These are phyloP conservation scores for Gavialis gangeticus DNA, from an alignment of 2,113 vertebrate species.

Conservation along the genomic window DNA sequence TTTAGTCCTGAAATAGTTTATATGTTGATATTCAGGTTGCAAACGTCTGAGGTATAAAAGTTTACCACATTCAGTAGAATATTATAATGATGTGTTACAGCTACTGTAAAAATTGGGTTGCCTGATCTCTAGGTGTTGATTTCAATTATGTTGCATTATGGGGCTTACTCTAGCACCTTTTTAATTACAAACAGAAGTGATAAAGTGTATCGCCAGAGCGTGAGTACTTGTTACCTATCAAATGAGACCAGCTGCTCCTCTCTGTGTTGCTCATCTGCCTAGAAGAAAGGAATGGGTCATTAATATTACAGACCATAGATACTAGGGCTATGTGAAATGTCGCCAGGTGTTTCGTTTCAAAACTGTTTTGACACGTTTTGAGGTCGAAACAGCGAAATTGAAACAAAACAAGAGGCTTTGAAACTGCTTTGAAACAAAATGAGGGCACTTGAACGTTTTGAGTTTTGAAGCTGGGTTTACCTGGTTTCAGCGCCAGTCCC, in stretches of 20 bases:
- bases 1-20: not conserved
- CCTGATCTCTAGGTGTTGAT: not conserved
- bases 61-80: not conserved
- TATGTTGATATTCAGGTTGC: too few species aligned
- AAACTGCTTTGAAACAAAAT: not conserved
- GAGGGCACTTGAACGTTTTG: too few species aligned
- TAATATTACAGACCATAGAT: not conserved
- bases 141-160: not conserved
- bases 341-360: not conserved
- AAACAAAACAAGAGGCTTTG: not conserved
- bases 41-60: not conserved
- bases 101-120: not conserved
- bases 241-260: conserved; percentile 96
- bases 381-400: too few species aligned
- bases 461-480: too few species aligned
- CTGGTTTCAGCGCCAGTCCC: too few species aligned
- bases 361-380: too few species aligned
- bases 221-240: conserved; percentile 86
- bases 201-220: not conserved
- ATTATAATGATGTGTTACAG: not conserved
- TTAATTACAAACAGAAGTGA: not conserved
- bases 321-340: not conserved
- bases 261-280: conserved; percentile 87
- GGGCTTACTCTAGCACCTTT: not conserved
- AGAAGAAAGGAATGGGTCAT: conserved; percentile 49